Conservation (phyloP, 2,797 vertebrate genomes). For the Erpetoichthys calabaricus region DNA sequence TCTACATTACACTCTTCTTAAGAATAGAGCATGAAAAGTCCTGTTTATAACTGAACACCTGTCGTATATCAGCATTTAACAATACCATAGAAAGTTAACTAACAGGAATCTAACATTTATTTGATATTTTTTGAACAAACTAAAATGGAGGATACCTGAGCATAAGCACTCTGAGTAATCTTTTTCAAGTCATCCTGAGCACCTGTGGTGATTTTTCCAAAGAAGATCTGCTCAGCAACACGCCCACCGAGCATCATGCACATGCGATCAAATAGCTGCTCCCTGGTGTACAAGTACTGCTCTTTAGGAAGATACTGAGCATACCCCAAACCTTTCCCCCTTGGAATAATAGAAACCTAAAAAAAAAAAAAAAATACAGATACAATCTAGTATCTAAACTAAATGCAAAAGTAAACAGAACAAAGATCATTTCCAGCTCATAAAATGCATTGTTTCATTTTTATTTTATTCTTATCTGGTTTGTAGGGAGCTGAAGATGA, state of each 20-base stretch:
- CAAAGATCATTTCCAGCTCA: too few relatives aligned
- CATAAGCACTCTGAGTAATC: constrained; percentile 55
- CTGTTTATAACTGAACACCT: too few relatives aligned
- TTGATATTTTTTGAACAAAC: too few relatives aligned
- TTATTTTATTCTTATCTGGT: too few relatives aligned
- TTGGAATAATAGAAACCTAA: constrained; percentile 59
- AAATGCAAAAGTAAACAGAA: too few relatives aligned
- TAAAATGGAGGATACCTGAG: constrained; percentile 41
- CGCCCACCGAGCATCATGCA: constrained; percentile 61
- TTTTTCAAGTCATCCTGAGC: constrained; percentile 62
- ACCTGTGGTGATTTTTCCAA: constrained; percentile 46
- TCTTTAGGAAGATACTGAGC: constrained; percentile 63
- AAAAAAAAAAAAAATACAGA: not conserved
- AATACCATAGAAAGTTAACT: too few relatives aligned
- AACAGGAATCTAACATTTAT: too few relatives aligned
- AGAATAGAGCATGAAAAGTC: too few relatives aligned
- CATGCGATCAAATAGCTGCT: constrained; percentile 61
- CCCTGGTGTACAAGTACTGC: constrained; percentile 52
- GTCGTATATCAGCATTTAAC: too few relatives aligned
- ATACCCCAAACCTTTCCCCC: constrained; percentile 50
- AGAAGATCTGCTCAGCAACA: constrained; percentile 57
- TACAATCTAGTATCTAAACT: not conserved
- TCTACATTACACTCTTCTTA: too few relatives aligned
- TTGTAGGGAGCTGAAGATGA: too few relatives aligned
- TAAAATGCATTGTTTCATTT: too few relatives aligned